Conservation (phyloP, 2,888 invertebrate genomes). For the Craniophora ligustri region DNA sequence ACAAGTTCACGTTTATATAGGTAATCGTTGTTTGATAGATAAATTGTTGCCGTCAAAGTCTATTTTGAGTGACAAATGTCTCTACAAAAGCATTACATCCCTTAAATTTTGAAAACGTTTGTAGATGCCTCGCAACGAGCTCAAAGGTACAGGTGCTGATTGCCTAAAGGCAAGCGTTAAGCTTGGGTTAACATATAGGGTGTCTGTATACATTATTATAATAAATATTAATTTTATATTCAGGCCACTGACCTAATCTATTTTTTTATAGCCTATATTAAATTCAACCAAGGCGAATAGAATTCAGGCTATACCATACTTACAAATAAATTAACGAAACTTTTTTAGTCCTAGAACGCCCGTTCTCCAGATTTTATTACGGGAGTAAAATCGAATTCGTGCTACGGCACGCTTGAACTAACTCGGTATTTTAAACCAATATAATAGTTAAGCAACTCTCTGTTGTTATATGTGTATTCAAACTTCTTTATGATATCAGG, state of each 20-base stretch:
- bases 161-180: constrained; percentile 8
- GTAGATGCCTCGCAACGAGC: constrained; percentile 10
- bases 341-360: too few relatives aligned
- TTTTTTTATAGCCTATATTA: too few relatives aligned
- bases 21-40: constrained; percentile 19
- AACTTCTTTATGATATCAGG: too few relatives aligned
- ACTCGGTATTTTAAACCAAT: too few relatives aligned
- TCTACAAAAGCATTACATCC: constrained; percentile 8
- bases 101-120: constrained; percentile 13
- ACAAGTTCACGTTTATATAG: constrained; percentile 20
- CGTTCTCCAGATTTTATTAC: too few relatives aligned
- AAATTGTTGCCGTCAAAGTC: constrained; percentile 2
- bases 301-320: too few relatives aligned
- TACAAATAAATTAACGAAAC: too few relatives aligned
- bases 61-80: background rate
- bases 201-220: background rate
- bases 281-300: too few relatives aligned
- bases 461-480: too few relatives aligned
- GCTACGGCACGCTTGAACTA: too few relatives aligned
- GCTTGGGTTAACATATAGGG: constrained; percentile 3
- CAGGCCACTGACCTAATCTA: background rate
- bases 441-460: too few relatives aligned
- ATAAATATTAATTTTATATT: background rate
- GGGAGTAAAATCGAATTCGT: too few relatives aligned
- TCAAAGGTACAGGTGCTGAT: constrained; percentile 24